Conservation (phyloP, 2,888 invertebrate species). For the Megastigmus dorsalis region DNA sequence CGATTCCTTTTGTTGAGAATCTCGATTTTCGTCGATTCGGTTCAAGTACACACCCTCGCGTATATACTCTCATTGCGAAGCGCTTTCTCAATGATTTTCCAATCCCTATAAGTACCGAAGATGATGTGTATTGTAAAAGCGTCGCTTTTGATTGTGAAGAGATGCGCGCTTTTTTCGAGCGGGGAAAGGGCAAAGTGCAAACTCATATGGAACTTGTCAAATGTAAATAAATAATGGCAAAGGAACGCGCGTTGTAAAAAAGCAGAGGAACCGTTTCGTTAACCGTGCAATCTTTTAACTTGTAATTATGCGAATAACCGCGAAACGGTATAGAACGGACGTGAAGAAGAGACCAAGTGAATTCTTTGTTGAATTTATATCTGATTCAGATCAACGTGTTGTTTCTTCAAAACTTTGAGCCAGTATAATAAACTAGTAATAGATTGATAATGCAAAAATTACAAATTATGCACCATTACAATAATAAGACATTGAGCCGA, state of each 20-base stretch:
- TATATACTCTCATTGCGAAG: neutral
- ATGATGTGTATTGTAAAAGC: neutral
- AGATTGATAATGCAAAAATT: neutral
- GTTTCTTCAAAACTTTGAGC: neutral
- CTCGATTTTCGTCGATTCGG: no score
- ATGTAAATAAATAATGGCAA: constrained; percentile 44
- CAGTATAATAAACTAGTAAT: neutral
- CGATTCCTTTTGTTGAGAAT: constrained; percentile 28
- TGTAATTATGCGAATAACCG: constrained; percentile 30
- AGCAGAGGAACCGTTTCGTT: constrained; percentile 27
- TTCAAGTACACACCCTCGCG: neutral
- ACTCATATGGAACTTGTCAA: constrained; percentile 18
- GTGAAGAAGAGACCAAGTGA: constrained; percentile 17
- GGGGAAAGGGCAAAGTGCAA: constrained; percentile 31
- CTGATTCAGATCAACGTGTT: no score
- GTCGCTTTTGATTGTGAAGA: neutral
- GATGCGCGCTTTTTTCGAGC: neutral
- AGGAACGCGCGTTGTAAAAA: constrained; percentile 43
- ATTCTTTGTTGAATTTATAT: constrained; percentile 3
- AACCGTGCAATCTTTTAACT: constrained; percentile 30
- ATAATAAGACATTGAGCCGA: no score
- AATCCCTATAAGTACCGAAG: constrained; percentile 1
- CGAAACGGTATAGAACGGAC: neutral
- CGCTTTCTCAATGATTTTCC: neutral
- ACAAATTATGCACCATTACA: neutral